Conservation (phyloP, 2,797 vertebrate species). For the Ispidina lecontei region DNA sequence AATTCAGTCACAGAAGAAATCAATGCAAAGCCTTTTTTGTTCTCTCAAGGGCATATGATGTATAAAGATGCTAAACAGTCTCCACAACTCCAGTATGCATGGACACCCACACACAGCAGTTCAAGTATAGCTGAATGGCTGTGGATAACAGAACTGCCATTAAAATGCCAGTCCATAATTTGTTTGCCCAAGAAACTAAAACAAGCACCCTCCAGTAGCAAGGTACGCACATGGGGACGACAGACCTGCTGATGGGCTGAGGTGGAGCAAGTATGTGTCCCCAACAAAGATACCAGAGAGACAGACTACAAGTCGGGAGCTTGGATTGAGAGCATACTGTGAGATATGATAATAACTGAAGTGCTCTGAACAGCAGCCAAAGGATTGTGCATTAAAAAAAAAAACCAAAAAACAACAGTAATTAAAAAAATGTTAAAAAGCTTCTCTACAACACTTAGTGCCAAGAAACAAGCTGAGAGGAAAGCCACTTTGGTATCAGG, state of each 20-base stretch:
- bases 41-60: not conserved
- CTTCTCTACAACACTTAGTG: not conserved
- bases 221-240: not conserved
- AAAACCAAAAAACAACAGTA: not conserved
- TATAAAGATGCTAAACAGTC: not conserved
- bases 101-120: not conserved
- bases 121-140: not conserved
- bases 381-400: not conserved
- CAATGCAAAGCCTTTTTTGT: not conserved
- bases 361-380: not conserved
- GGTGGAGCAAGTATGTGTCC: not conserved
- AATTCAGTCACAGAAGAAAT: not conserved
- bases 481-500: not conserved
- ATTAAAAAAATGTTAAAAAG: not conserved
- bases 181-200: not conserved
- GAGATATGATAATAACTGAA: not conserved
- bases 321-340: fast-evolving
- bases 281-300: not conserved
- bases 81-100: not conserved
- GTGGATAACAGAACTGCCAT: not conserved
- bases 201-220: not conserved
- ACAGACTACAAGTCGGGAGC: not conserved
- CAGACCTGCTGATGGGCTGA: not conserved
- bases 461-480: constrained; percentile 2
- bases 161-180: not conserved